A percentile compares a stretch with the other conserved stretches of the same genome.
Evolutionary conservation across 2,113 vertebrate genomes (phyloP).

Genomic region (Muntiacus reevesi): DNA sequence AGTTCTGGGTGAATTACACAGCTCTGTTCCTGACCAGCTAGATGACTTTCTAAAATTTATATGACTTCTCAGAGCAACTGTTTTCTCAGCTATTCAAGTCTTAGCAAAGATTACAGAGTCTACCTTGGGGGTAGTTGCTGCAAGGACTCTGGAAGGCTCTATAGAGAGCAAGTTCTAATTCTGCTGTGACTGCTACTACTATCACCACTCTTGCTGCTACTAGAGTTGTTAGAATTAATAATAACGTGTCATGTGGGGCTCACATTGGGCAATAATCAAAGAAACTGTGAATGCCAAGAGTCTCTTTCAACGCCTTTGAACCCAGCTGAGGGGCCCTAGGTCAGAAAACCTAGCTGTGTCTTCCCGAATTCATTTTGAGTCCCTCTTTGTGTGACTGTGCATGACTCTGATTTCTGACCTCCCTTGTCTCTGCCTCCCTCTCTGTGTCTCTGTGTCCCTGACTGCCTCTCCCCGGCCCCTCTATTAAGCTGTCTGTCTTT

Average conservation of each 20-base stretch:
- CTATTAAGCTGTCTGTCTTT: not conserved
- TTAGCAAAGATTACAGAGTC: not conserved
- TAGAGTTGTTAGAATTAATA: not conserved
- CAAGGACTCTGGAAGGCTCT: not conserved
- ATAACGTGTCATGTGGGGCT: not conserved
- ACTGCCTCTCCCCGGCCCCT: not conserved
- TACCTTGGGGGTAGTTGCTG: not conserved
- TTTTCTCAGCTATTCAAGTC: not conserved
- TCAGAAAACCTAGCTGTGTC: not conserved
- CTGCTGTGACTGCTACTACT: not conserved
- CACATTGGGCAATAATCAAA: not conserved
- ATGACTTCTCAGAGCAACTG: not conserved
- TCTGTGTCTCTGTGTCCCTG: not conserved
- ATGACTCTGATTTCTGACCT: not conserved
- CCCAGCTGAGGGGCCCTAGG: not conserved
- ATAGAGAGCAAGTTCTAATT: not conserved
- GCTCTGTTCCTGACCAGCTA: not conserved
- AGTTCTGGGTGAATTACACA: not conserved
- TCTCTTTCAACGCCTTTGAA: not conserved
- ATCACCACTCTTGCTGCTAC: not conserved
- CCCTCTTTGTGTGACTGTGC: not conserved
- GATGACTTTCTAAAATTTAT: not conserved
- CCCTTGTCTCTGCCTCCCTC: not conserved
- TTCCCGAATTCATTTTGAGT: not conserved
- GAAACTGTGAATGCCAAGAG: not conserved